Evolutionary conservation across 2,888 invertebrate species (phyloP).

Genomic region (Mythimna vitellina): DNA sequence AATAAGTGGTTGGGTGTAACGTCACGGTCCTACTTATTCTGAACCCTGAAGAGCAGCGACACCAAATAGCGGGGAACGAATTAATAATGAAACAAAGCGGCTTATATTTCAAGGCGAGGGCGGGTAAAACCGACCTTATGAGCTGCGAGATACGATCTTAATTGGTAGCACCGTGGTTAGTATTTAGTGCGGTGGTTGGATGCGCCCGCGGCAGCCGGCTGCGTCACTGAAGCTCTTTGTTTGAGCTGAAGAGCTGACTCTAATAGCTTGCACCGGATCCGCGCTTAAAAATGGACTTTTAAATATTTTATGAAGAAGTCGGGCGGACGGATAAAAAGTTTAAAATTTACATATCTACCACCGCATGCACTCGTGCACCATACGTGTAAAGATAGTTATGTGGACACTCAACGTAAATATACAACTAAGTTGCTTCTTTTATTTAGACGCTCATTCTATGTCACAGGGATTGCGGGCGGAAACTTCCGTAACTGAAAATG

Average conservation of each 20-base stretch:
- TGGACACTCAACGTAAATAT: constrained; percentile 50
- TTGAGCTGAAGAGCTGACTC: constrained; percentile 89
- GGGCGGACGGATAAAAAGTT: constrained; percentile 75
- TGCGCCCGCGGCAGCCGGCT: constrained; percentile 82
- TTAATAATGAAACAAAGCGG: constrained; percentile 86
- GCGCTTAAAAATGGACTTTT: constrained; percentile 88
- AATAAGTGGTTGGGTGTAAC: constrained; percentile 78
- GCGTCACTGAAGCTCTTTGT: constrained; percentile 88
- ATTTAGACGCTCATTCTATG: constrained; percentile 31
- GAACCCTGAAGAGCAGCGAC: constrained; percentile 86
- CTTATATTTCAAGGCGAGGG: constrained; percentile 75
- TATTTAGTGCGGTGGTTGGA: constrained; percentile 79
- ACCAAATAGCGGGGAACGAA: constrained; percentile 88
- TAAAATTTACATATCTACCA: constrained; percentile 66
- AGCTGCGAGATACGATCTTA: constrained; percentile 84
- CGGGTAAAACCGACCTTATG: constrained; percentile 82
- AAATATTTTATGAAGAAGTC: constrained; percentile 87
- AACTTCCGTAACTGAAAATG: constrained; percentile 47
- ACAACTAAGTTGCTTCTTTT: constrained; percentile 33
- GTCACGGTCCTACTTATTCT: constrained; percentile 81
- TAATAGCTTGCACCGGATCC: constrained; percentile 89
- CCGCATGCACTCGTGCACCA: constrained; percentile 47
- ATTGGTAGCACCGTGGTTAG: constrained; percentile 78
- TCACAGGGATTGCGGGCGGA: constrained; percentile 26
- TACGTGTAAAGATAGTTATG: constrained; percentile 51